Evolutionary conservation across 2,113 vertebrate species (phyloP).

Genomic region (Perccottus glenii): DNA sequence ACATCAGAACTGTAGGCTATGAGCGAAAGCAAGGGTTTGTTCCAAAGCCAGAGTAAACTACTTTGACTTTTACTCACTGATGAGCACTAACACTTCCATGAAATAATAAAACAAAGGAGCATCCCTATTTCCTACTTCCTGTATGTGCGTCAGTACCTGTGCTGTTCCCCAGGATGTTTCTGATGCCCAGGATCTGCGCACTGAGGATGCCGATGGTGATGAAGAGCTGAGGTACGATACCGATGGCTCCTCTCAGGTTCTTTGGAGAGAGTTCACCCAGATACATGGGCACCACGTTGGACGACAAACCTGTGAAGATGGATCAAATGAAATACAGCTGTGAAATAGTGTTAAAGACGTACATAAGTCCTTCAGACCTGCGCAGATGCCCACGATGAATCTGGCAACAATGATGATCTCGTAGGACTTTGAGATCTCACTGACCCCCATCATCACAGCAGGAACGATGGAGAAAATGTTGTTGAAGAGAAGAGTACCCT

Average conservation of each 20-base stretch:
- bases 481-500: slow-evolving; percentile 92
- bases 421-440: slow-evolving; percentile 80
- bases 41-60: too few relatives aligned
- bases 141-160: slow-evolving; percentile 69
- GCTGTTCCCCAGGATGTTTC: slow-evolving; percentile 79
- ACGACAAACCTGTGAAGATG: slow-evolving; percentile 85
- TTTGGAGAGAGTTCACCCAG: slow-evolving; percentile 92
- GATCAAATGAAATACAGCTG: background rate
- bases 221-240: slow-evolving; percentile 90
- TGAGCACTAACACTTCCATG: too few relatives aligned
- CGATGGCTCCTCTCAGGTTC: slow-evolving; percentile 88
- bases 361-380: slow-evolving; percentile 78
- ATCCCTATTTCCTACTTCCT: too few relatives aligned
- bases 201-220: slow-evolving; percentile 90
- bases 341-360: background rate
- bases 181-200: slow-evolving; percentile 89
- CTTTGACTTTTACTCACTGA: too few relatives aligned
- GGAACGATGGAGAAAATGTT: slow-evolving; percentile 92
- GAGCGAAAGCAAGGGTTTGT: too few relatives aligned
- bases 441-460: slow-evolving; percentile 90
- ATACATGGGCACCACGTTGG: slow-evolving; percentile 96
- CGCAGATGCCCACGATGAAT: slow-evolving; percentile 90
- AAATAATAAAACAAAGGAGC: too few relatives aligned
- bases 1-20: too few relatives aligned
- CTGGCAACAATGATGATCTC: slow-evolving; percentile 90